Evolutionary conservation across 2,888 invertebrate species (phyloP).

Genomic region (Noctua janthina): DNA sequence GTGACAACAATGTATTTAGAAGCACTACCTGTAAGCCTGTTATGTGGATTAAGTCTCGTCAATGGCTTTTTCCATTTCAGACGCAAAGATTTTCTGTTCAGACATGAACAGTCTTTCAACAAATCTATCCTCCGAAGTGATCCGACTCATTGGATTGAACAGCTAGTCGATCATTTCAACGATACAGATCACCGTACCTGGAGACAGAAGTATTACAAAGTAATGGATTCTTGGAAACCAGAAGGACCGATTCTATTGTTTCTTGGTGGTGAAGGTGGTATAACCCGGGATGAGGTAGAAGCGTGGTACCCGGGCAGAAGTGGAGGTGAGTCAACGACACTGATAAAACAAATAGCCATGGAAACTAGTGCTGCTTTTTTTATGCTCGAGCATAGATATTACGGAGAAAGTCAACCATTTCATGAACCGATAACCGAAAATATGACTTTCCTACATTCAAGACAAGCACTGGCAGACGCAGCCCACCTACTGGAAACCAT

Average conservation of each 20-base stretch:
- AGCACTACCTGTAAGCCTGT: not conserved
- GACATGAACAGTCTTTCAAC: not conserved
- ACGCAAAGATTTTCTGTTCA: not conserved
- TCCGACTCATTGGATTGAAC: slow-evolving; percentile 75
- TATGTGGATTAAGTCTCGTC: slow-evolving; percentile 6
- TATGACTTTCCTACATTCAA: slow-evolving; percentile 5
- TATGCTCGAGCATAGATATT: slow-evolving; percentile 19
- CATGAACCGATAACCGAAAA: not conserved
- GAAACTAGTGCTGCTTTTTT: slow-evolving; percentile 14
- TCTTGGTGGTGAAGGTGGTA: slow-evolving; percentile 75
- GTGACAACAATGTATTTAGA: slow-evolving; percentile 1
- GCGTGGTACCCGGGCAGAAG: not conserved
- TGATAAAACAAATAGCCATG: not conserved
- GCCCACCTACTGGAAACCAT: slow-evolving; percentile 1
- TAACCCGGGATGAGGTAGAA: slow-evolving; percentile 18
- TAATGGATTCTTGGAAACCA: slow-evolving; percentile 74
- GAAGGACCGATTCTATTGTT: slow-evolving; percentile 79
- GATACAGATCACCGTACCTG: slow-evolving; percentile 74
- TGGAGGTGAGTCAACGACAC: not conserved
- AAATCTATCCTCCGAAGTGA: slow-evolving; percentile 43
- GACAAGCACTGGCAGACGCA: slow-evolving; percentile 27
- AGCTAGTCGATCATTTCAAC: slow-evolving; percentile 81
- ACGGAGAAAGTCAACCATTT: slow-evolving; percentile 21
- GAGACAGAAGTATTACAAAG: slow-evolving; percentile 81
- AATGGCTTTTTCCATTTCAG: slow-evolving; percentile 1